phyloP scores from a whole-genome alignment of 2,888 invertebrate species.

The Thereva nobilitata region DNA sequence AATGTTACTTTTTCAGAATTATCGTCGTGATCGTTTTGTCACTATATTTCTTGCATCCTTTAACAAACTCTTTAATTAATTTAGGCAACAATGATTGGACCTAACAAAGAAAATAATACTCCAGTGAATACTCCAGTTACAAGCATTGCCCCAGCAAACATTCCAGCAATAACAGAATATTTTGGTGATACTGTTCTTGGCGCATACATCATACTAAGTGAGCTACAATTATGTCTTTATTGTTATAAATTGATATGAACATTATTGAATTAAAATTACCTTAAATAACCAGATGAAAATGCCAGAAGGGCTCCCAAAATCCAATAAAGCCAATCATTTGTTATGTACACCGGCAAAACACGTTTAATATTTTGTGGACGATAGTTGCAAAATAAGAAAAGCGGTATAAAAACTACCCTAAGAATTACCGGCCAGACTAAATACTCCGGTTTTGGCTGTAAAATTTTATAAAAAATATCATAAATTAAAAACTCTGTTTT shows the following conservation, averaged over 20 bases:
- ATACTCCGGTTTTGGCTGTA: conserved; percentile 79
- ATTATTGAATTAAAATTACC: conserved; percentile 67
- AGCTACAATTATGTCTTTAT: conserved; percentile 58
- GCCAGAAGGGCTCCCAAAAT: conserved; percentile 74
- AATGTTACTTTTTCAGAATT: too few species aligned
- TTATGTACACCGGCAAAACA: conserved; percentile 72
- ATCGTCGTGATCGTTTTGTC: too few species aligned
- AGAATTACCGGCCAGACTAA: conserved; percentile 72
- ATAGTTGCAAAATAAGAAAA: conserved; percentile 92
- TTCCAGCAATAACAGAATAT: conserved; percentile 87
- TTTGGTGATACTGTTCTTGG: conserved; percentile 73
- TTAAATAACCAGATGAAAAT: conserved; percentile 89
- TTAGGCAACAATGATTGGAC: conserved; percentile 64
- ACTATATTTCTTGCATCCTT: too few species aligned
- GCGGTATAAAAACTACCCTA: conserved; percentile 81
- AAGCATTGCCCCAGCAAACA: conserved; percentile 93
- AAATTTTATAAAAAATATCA: conserved; percentile 40
- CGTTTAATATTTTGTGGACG: conserved; percentile 63
- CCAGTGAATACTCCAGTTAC: conserved; percentile 87
- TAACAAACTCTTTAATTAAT: too few species aligned
- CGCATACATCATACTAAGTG: conserved; percentile 58
- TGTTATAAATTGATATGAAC: conserved; percentile 78
- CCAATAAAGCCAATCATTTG: conserved; percentile 83
- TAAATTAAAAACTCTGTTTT: background rate
- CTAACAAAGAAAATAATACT: conserved; percentile 73